phyloP scores from a whole-genome alignment of 2,888 invertebrate genomes.

The Dryadula phaetusa region DNA sequence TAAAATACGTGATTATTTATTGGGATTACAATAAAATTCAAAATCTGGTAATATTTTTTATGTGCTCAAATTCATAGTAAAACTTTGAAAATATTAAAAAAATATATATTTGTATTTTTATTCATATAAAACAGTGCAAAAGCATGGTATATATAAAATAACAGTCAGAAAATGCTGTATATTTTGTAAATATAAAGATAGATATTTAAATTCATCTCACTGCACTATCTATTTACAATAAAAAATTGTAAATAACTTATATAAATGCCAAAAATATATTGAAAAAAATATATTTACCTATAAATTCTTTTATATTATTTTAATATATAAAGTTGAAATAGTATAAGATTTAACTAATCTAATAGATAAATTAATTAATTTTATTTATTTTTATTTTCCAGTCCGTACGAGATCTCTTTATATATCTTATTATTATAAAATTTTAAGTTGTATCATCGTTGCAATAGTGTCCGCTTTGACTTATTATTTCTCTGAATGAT shows the following conservation, averaged over 20 bases:
- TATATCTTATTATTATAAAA: conserved; percentile 8
- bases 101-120: not conserved
- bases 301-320: no score
- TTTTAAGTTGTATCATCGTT: conserved; percentile 15
- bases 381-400: conserved; percentile 7
- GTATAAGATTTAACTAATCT: not conserved
- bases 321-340: not conserved
- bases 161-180: not conserved
- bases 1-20: not conserved
- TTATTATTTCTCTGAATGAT: conserved; percentile 3
- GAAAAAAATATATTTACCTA: not conserved
- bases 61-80: no score
- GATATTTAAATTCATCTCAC: no score
- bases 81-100: not conserved
- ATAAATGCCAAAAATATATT: not conserved
- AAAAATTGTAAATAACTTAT: no score
- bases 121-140: no score
- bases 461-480: not conserved
- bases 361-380: not conserved
- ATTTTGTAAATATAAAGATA: no score
- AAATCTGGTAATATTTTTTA: not conserved
- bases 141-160: no score
- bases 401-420: conserved; percentile 11
- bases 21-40: not conserved
- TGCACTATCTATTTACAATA: no score